Conservation (phyloP, 2,797 vertebrate genomes). For the Hoplostethus mediterraneus region DNA sequence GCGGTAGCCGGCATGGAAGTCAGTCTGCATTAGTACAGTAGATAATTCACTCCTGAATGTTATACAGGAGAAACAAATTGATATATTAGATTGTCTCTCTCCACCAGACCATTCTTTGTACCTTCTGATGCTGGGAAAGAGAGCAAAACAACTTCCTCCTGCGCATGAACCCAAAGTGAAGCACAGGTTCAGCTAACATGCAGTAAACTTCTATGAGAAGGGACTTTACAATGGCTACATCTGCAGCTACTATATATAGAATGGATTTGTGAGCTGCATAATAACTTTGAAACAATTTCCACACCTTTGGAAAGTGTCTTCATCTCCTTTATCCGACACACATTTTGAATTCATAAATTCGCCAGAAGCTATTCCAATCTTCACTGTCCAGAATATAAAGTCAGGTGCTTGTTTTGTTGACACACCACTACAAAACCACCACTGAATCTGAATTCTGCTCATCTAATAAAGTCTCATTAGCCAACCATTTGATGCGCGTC, state of each 20-base stretch:
- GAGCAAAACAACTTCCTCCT: constrained; percentile 54
- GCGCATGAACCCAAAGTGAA: constrained; percentile 27
- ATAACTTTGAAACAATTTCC: too few species aligned
- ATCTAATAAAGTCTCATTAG: constrained; percentile 4
- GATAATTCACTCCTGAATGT: constrained; percentile 47
- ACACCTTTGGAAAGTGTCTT: constrained; percentile 11
- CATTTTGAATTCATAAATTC: constrained; percentile 2
- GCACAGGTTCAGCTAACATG: constrained; percentile 31
- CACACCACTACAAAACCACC: background rate
- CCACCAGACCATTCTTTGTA: constrained; percentile 53
- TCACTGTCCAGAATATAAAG: too few species aligned
- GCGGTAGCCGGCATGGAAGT: constrained; percentile 47
- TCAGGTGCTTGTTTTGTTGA: background rate
- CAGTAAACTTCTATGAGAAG: constrained; percentile 22
- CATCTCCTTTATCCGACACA: background rate
- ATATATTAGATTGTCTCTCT: constrained; percentile 1
- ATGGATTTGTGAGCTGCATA: background rate
- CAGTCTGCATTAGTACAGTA: constrained; percentile 54
- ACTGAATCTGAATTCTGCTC: background rate
- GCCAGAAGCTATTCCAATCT: too few species aligned
- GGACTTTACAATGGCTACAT: too few species aligned
- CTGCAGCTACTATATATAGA: constrained; percentile 3
- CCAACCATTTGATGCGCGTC: constrained; percentile 2
- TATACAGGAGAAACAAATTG: constrained; percentile 47
- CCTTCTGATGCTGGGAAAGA: constrained; percentile 63